These are phyloP conservation scores for Rhyzopertha dominica DNA, from an alignment of 1,140 invertebrate species.

Conservation along the genomic window DNA sequence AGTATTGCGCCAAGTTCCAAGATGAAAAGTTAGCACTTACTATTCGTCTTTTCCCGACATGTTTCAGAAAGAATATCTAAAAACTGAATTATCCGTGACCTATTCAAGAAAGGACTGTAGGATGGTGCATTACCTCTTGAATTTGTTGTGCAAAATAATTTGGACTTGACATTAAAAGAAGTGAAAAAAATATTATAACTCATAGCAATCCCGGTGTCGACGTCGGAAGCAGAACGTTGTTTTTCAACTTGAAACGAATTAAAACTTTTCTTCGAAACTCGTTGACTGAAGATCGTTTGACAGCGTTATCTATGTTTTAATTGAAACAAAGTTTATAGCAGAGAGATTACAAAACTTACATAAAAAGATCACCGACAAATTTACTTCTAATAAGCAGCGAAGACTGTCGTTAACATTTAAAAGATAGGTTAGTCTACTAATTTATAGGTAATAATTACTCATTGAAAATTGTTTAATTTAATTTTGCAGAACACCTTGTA, in stretches of 20 bases:
- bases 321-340: constrained; percentile 26
- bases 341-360: constrained; percentile 18
- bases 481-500: no score
- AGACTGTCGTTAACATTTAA: no score
- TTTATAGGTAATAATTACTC: no score
- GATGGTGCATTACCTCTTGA: constrained; percentile 14
- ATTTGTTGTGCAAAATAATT: constrained; percentile 22
- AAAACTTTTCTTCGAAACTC: constrained; percentile 35
- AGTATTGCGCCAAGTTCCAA: constrained; percentile 7
- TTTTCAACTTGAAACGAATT: constrained; percentile 39
- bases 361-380: constrained; percentile 21
- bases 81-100: constrained; percentile 17
- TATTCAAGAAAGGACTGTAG: constrained; percentile 14
- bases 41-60: constrained; percentile 4
- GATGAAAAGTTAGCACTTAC: background rate
- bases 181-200: constrained; percentile 21
- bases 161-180: constrained; percentile 23
- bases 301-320: constrained; percentile 28
- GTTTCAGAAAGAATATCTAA: constrained; percentile 8
- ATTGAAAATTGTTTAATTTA: no score
- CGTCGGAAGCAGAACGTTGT: constrained; percentile 30
- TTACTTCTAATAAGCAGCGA: constrained; percentile 18
- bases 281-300: constrained; percentile 32
- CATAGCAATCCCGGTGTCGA: constrained; percentile 28
- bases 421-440: no score